Base-by-base conservation (phyloP, 2,888 invertebrate species). In the Brachycybe producta region DNA sequence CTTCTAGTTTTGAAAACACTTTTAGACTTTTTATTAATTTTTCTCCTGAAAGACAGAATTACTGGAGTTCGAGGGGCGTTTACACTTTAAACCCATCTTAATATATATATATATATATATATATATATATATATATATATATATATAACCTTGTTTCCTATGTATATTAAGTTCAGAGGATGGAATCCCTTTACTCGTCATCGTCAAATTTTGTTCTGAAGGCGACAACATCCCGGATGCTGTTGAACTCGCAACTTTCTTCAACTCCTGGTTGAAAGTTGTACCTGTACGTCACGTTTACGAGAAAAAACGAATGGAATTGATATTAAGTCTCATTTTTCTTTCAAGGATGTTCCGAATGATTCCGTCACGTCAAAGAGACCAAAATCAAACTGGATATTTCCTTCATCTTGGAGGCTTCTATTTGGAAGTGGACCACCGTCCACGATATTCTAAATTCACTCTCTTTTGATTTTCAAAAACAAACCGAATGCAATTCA, bases 181-280 rank as follows among this genome's bases (percentile, higher is more conserved):
- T 2, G 61, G 67, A 17, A 61, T 84, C 17, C 73, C 78, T 1
- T 75, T 77, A 51, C 67, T 78, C 47, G 64, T 84, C 41, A 60
- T 88, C 13, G 75, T 82, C 52, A 81, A 82, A 65, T 88, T 82
- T 67, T 79, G 81, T 57, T 80, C 85, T 0, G 90, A 90, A 70
- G 90, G 90, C 13, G 84, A 88, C 62, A 90, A 90, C 64, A 76
- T 80, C 49, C 77, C 78, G 0, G 87, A 88, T 68, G 84, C 86
- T 1, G 65, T 79, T 53, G 71, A 77, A 46, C 75, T 83, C 63
- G 67, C 80, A 1, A 65, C 73, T 32, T 73, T 77, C 60, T 63
- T 84, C 32, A 75, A 77, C 60, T 62, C 65, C 56, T 67, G 76
- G 63, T 56, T 76, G 32, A 64, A 70, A 24, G 56, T 77, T 13